Percentiles rank a stretch among this genome's conserved stretches.
phyloP scores from a whole-genome alignment of 2,888 invertebrate genomes.

The Synergus umbraculus region DNA sequence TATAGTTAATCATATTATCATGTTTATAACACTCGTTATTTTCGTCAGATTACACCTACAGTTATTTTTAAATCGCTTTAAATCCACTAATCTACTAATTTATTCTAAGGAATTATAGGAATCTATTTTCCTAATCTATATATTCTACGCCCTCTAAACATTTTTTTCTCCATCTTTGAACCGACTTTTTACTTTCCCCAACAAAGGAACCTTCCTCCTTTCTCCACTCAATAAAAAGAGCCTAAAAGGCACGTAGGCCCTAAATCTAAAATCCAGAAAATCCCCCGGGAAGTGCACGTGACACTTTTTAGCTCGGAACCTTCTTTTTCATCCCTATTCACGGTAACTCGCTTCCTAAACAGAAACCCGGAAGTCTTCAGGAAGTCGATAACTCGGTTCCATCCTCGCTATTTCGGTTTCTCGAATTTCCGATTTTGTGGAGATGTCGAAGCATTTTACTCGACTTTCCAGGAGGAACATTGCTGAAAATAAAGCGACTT shows the following conservation, averaged over 20 bases:
- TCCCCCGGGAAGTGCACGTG: background rate
- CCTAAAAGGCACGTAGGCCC: conserved; percentile 5
- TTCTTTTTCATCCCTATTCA: conserved; percentile 4
- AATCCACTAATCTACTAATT: background rate
- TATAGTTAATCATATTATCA: too few species aligned
- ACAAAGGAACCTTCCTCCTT: background rate
- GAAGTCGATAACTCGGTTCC: conserved; percentile 29
- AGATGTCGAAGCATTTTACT: conserved; percentile 49
- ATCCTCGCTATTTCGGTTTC: conserved; percentile 36
- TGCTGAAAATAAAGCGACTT: conserved; percentile 65
- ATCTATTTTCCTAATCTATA: background rate
- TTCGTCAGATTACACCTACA: too few species aligned
- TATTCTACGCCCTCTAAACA: background rate
- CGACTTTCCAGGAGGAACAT: conserved; percentile 53
- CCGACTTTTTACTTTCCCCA: background rate
- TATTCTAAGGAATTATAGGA: too few species aligned
- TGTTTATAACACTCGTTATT: too few species aligned
- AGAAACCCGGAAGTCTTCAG: conserved; percentile 38
- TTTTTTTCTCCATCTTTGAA: background rate
- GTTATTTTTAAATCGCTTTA: background rate
- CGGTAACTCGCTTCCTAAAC: background rate
- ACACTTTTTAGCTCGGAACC: conserved; percentile 8
- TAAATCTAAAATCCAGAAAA: conserved; percentile 20
- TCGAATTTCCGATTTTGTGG: conserved; percentile 19
- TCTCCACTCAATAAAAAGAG: background rate